Base-by-base conservation (phyloP, 2,797 vertebrate genomes). In the Siniperca obscura region DNA sequence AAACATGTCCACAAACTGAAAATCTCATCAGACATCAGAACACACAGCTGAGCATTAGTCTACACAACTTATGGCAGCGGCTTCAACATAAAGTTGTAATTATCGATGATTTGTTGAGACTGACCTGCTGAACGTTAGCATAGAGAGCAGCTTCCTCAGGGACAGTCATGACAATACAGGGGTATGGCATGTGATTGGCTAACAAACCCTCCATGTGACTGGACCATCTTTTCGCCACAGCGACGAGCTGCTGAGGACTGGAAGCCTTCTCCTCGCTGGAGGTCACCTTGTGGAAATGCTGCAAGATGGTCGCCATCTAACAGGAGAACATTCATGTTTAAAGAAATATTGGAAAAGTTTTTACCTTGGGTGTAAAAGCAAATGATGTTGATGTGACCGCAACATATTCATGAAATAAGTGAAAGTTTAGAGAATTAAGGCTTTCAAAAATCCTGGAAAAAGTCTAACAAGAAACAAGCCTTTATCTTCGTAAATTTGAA, bases 51-150 rank as follows among this genome's bases (percentile, higher is more conserved):
- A 72, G 27, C 34, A 9, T 38, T 3, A 13, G 25, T 68, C 22
- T 12, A 19, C 46, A 40, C 16, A 36, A 38, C 53, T 27, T 3
- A 36, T 4, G 34, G 9, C 2, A 13, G 40, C 25, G 36, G 36
- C 36, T 36, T 6, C 4, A 67, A 8, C 2, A 57, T 44, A 3
- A 30, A 22, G 2, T 40, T 17, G 4, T 14, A 13, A 11, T 34
- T n/a, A 21, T 0, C 12, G 34, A 40, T 22, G 48, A 70, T 21
- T 55, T 3, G 9, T 0, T 21, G 30, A 60, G 4, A 86, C 93
- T 65, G 38, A 96, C 98, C 98, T 99, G 98, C 1, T 97, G 97
- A 50, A 99, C 95, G 0, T 94, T 91, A 25, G 96, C 97, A 1
- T 95, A 99, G 50, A 99, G 93, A 0, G 96, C 97, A 9, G 97